phyloP scores from a whole-genome alignment of 2,888 invertebrate species.

The Lithosia quadra region DNA sequence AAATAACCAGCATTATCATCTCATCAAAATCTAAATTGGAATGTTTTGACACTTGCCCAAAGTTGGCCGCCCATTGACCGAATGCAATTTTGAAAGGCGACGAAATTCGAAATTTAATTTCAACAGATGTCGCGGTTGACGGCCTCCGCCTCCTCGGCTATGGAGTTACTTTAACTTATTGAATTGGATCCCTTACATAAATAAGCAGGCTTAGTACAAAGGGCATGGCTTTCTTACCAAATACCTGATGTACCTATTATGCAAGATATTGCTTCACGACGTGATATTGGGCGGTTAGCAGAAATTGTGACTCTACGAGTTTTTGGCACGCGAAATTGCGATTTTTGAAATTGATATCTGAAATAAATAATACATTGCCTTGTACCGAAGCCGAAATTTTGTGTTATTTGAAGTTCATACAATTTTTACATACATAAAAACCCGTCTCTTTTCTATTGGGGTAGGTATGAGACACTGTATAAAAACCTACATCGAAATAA shows the following conservation, averaged over 20 bases:
- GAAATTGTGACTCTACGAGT: too few species aligned
- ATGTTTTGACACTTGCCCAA: constrained; percentile 36
- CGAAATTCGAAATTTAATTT: constrained; percentile 37
- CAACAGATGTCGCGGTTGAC: constrained; percentile 22
- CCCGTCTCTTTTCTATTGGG: too few species aligned
- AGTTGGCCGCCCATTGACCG: constrained; percentile 37
- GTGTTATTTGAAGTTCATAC: too few species aligned
- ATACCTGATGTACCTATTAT: constrained; percentile 51
- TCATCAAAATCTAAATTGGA: constrained; percentile 47
- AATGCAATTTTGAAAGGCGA: constrained; percentile 39
- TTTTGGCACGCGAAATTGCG: too few species aligned
- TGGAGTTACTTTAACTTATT: constrained; percentile 56
- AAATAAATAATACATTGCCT: background rate
- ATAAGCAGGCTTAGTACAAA: constrained; percentile 46
- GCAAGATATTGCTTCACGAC: constrained; percentile 33
- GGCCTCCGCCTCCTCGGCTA: constrained; percentile 29
- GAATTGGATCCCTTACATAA: constrained; percentile 53
- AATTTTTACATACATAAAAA: too few species aligned
- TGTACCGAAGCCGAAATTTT: too few species aligned
- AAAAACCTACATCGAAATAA: too few species aligned
- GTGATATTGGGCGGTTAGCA: background rate
- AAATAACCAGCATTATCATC: constrained; percentile 41
- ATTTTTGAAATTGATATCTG: too few species aligned
- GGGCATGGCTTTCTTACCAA: constrained; percentile 39
- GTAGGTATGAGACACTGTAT: too few species aligned